Base-by-base conservation (phyloP, 2,113 vertebrate genomes). In the Pyxicephalus adspersus region DNA sequence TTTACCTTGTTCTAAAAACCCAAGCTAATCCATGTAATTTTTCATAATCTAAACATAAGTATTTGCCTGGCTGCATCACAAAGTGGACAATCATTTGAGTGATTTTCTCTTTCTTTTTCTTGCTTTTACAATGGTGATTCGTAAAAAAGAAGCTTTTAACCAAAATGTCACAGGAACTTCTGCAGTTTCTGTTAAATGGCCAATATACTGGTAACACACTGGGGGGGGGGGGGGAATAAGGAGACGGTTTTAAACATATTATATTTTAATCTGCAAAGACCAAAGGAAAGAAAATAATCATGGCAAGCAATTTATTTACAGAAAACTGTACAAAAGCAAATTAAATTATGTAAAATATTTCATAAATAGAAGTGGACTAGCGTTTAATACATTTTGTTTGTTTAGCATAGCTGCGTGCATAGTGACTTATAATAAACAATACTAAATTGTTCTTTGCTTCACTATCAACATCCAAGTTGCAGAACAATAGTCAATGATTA, bases 301-400 rank as follows among this genome's bases (percentile, higher is more conserved):
- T 96, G 95, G 96, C 97, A 98, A 97, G 96, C 96, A 96, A 95
- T 97, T 95, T 98, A 98, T 98, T 98, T 99, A 99, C 96, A 98
- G 93, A 96, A 97, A 98, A 94, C 97, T 98, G 96, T 98, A 99
- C 98, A 99, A 98, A 98, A 97, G 94, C 95, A 97, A 98, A 96
- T 97, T 96, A 98, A 98, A 96, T 96, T 96, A 98, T 96, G 95
- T 96, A 98, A 98, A 95, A 96, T 96, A 96, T 94, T 95, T 97
- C 95, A 98, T 98, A 98, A 98, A 99, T 98, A 99, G 95, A 96
- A 95, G 95, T 97, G 96, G 96, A 97, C 93, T 95, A 96, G 93
- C 95, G 83, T 96, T 97, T 95, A 96, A 96, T 97, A 98, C 95
- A 98, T 96, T 97, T 98, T 93, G 94, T 93, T 97, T 96, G 95